phyloP scores from a whole-genome alignment of 2,888 invertebrate species.

The Clivina fossor region DNA sequence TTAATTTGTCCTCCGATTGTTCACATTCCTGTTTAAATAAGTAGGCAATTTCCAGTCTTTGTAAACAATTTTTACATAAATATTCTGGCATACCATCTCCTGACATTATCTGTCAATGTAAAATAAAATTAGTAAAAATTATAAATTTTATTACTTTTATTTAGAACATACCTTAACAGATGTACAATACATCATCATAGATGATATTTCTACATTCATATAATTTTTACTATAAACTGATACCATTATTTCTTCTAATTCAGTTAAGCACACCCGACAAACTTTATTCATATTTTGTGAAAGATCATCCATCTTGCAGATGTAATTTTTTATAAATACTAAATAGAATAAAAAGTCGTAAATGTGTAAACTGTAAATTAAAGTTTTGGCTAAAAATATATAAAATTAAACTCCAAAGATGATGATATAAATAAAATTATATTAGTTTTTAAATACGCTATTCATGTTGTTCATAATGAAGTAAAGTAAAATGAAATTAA shows the following conservation, averaged over 20 bases:
- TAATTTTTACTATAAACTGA: slow-evolving; percentile 12
- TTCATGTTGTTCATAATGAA: no score
- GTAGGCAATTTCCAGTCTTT: slow-evolving; percentile 15
- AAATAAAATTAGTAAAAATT: not conserved
- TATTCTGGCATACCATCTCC: slow-evolving; percentile 18
- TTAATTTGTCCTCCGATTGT: slow-evolving; percentile 12
- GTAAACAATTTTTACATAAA: slow-evolving; percentile 15
- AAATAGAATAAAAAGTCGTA: no score
- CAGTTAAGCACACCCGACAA: slow-evolving; percentile 20
- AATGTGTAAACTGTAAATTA: no score
- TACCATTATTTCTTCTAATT: slow-evolving; percentile 11
- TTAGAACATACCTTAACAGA: slow-evolving; percentile 12
- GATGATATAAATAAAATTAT: no score
- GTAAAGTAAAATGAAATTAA: no score
- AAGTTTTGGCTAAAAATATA: no score
- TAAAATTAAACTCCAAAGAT: no score
- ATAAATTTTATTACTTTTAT: not conserved
- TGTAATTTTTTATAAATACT: no score
- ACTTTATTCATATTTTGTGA: slow-evolving; percentile 14
- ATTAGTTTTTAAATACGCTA: no score
- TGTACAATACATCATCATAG: slow-evolving; percentile 18
- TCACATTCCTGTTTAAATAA: slow-evolving; percentile 22
- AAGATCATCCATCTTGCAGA: not conserved
- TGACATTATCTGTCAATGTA: not conserved
- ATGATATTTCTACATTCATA: slow-evolving; percentile 7